Conservation (phyloP, 2,113 vertebrate species). For the Andinoacara biseriatus region DNA sequence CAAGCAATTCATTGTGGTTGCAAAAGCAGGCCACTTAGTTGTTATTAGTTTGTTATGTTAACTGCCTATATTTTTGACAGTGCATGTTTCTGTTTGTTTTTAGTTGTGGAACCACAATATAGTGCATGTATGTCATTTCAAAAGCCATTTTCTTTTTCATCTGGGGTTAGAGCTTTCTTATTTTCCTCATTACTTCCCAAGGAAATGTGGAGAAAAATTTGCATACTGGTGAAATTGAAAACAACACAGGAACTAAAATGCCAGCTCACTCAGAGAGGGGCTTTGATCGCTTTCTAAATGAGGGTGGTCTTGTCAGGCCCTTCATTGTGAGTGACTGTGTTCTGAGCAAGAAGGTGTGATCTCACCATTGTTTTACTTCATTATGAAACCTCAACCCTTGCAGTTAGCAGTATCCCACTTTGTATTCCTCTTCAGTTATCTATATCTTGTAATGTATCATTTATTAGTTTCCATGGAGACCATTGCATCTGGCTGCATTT, state of each 20-base stretch:
- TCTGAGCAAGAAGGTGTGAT: constrained; percentile 51
- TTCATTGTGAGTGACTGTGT: constrained; percentile 55
- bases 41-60: constrained; percentile 10
- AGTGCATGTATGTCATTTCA: constrained; percentile 45
- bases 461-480: constrained; percentile 37
- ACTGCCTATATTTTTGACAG: constrained; percentile 12
- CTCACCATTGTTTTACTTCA: constrained; percentile 54
- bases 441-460: constrained; percentile 24
- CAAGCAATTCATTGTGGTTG: not conserved
- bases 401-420: constrained; percentile 22
- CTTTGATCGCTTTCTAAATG: constrained; percentile 67
- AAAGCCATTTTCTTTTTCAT: constrained; percentile 68
- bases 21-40: not conserved
- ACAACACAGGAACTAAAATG: constrained; percentile 63
- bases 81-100: constrained; percentile 24
- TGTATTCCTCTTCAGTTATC: not conserved
- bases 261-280: constrained; percentile 38
- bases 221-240: constrained; percentile 73
- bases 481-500: constrained; percentile 2
- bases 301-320: constrained; percentile 36
- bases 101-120: not conserved
- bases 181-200: constrained; percentile 74
- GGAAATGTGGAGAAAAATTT: constrained; percentile 62
- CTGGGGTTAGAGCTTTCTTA: constrained; percentile 65
- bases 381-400: constrained; percentile 43